These are phyloP conservation scores for Plutella xylostella DNA, from an alignment of 2,888 invertebrate species.

Conservation along the genomic window DNA sequence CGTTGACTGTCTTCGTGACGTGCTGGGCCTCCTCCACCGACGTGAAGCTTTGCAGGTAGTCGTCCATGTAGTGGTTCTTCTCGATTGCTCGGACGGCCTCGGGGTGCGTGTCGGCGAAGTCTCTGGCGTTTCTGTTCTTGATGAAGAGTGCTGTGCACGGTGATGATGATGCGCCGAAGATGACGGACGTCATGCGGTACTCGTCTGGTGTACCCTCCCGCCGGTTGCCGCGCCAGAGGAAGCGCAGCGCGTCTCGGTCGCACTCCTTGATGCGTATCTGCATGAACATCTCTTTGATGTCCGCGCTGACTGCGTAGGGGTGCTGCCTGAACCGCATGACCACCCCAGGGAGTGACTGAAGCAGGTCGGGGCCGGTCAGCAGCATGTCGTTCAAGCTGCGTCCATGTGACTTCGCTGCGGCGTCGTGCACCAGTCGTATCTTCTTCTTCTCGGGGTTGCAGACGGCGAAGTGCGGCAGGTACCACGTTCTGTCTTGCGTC, in stretches of 20 bases:
- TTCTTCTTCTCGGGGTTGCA: background rate
- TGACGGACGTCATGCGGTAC: slow-evolving; percentile 21
- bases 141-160: slow-evolving; percentile 22
- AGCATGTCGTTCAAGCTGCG: slow-evolving; percentile 4
- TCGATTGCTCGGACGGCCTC: background rate
- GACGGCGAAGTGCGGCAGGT: slow-evolving; percentile 1
- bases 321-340: slow-evolving; percentile 18
- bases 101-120: slow-evolving; percentile 2
- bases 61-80: slow-evolving; percentile 12
- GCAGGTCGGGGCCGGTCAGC: slow-evolving; percentile 16
- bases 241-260: slow-evolving; percentile 23
- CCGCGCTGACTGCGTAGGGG: slow-evolving; percentile 15
- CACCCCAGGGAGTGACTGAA: slow-evolving; percentile 18
- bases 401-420: background rate
- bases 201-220: background rate
- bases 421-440: slow-evolving; percentile 1
- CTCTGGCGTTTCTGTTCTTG: slow-evolving; percentile 22
- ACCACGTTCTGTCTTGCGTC: background rate
- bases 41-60: slow-evolving; percentile 22
- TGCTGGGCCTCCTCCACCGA: slow-evolving; percentile 14
- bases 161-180: slow-evolving; percentile 20
- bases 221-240: slow-evolving; percentile 13
- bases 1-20: slow-evolving; percentile 5
- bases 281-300: slow-evolving; percentile 29
- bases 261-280: slow-evolving; percentile 22